These are phyloP conservation scores for Drosophila melanocephala DNA, from an alignment of 2,888 invertebrate genomes.

Conservation along the genomic window DNA sequence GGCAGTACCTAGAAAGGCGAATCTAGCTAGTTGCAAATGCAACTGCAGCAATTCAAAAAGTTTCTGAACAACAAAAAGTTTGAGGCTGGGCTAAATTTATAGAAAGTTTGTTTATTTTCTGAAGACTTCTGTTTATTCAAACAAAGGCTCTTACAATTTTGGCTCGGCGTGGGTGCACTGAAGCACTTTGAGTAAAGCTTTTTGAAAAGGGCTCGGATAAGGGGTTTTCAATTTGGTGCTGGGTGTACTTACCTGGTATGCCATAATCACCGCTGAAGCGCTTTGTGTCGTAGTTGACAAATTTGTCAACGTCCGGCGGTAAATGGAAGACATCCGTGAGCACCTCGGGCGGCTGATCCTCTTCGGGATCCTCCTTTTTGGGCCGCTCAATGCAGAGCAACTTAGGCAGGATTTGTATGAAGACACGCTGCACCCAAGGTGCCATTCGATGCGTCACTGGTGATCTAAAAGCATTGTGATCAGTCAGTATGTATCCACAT, in stretches of 20 bases:
- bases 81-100: slow-evolving; percentile 38
- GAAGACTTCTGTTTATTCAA: slow-evolving; percentile 37
- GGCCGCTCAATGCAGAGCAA: slow-evolving; percentile 95
- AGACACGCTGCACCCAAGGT: slow-evolving; percentile 95
- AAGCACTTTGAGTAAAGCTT: slow-evolving; percentile 11
- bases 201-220: slow-evolving; percentile 2
- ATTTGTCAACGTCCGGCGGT: slow-evolving; percentile 89
- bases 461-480: slow-evolving; percentile 86
- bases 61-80: slow-evolving; percentile 59
- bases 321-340: slow-evolving; percentile 92
- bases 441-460: slow-evolving; percentile 97
- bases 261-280: slow-evolving; percentile 91
- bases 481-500: background rate
- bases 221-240: background rate
- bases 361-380: slow-evolving; percentile 90
- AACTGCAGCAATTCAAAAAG: slow-evolving; percentile 55
- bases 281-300: slow-evolving; percentile 87
- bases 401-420: slow-evolving; percentile 94
- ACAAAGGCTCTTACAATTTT: slow-evolving; percentile 28
- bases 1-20: slow-evolving; percentile 20
- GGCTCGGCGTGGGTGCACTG: slow-evolving; percentile 2
- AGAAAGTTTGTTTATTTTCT: slow-evolving; percentile 43
- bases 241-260: slow-evolving; percentile 86
- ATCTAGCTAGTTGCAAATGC: slow-evolving; percentile 12
- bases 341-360: slow-evolving; percentile 88